Evolutionary conservation across 2,888 invertebrate species (phyloP), one percentile per base, ranked within the genome.

Genomic region (Dasypogon diadema): DNA sequence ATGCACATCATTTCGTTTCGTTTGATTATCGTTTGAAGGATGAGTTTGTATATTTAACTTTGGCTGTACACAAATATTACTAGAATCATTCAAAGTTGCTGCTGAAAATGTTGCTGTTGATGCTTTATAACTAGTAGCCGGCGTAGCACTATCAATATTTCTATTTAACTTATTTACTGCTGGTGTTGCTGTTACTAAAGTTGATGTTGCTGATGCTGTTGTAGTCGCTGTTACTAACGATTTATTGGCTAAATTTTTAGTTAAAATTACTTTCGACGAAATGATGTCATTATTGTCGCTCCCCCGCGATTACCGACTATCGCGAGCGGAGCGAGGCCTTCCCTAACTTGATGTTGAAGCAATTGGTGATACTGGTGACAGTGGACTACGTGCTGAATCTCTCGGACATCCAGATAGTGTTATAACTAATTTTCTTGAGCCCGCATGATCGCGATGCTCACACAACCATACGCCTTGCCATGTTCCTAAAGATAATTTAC

Each of bases 401-500:
- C 95, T 91, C 84, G 95, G 91, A 88, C 95, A 95, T 78, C 96
- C 96, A 82, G 96, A 96, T 87, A 96, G 88, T 81, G 96, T 96
- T 86, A 96, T 93, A 83, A 94, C 92, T 84, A 90, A 88, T 90
- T 96, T 96, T 82, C 96, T 91, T 85, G 95, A 95, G 83, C 97
- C 96, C 81, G 97, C 97, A 85, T 94, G 94, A 89, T 98, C 96
- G 84, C 98, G 92, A 88, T 98, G 98, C 87, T 98, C 98, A 88
- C 98, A 98, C 82, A 98, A 90, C 98, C 98, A 98, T 80, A 98
- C 93, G 79, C 98, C 98, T 88, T 98, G 98, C 98, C 98, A 98
- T 82, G 96, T 97, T 81, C 98, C 98, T 83, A 98, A 89, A 85
- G 96, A 96, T 83, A 98, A 89, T 87, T 96, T 95, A 82, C 98